Base-by-base conservation (phyloP, 2,888 invertebrate genomes). In the Pocota personata region DNA sequence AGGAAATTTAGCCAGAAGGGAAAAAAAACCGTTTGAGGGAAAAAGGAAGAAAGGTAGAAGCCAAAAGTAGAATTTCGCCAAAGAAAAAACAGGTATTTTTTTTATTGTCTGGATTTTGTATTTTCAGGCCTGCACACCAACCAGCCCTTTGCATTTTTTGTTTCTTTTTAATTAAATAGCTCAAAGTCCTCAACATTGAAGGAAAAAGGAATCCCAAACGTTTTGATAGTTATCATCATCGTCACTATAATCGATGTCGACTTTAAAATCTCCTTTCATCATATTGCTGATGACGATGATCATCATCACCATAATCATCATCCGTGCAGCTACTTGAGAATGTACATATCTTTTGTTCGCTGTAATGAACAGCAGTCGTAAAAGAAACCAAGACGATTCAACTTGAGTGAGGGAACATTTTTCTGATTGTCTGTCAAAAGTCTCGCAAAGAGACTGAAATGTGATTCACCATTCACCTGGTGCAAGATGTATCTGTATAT, bases 401-500 rank as follows among this genome's bases (percentile, higher is more conserved):
- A 60, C 72, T 48, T 10, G 37, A 58, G 21, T 58, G 52, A 72
- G 21, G 16, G 60, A 50, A 48, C 24, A 21, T 40, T 43, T 40
- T 40, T 14, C 52, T 43, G 76, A 67, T 67, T 76, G 67, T 76
- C 66, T 67, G 67, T 76, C 76, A 76, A 58, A 76, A 57, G 58
- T 67, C 67, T 66, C 76, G 76, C 35, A 48, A 16, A 46, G 48
- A 43, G 14, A 64, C 43, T 57, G 76, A 19, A 58, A 67, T 67
- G 57, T 67, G 76, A 76, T 48, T 67, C 76, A 76, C 75, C 64
- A 76, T 48, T 67, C 76, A 76, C 75, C 64, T 66, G 75, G 52
- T 55, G 64, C 48, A 50, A 43, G 64, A 24, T 35, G 55, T 52
- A 43, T 69, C 40, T 69, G 40, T 57, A 19, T 57, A 12, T 73